These are phyloP conservation scores for Ceratoteleas bidentatus DNA, from an alignment of 1,140 invertebrate species.

Conservation along the genomic window DNA sequence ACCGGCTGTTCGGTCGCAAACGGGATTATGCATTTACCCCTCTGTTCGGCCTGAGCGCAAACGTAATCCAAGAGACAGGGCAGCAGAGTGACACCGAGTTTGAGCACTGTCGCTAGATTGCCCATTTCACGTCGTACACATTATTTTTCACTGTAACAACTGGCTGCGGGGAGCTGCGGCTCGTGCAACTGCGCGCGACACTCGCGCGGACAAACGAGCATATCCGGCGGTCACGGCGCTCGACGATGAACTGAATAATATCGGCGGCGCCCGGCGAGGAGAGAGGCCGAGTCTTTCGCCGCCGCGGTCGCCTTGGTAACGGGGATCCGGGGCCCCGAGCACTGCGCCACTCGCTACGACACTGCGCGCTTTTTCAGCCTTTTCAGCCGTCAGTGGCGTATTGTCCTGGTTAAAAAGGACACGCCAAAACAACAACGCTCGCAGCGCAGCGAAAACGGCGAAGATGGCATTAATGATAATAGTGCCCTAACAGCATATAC, in stretches of 20 bases:
- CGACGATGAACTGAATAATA: slow-evolving; percentile 70
- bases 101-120: slow-evolving; percentile 76
- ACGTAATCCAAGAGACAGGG: slow-evolving; percentile 77
- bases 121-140: slow-evolving; percentile 77
- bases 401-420: too few relatives aligned
- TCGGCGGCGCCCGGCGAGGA: slow-evolving; percentile 35
- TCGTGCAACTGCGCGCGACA: slow-evolving; percentile 44
- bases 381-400: too few relatives aligned
- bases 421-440: too few relatives aligned
- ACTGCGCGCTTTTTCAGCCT: neutral
- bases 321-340: slow-evolving; percentile 1
- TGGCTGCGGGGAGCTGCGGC: slow-evolving; percentile 50
- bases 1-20: neutral
- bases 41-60: slow-evolving; percentile 69
- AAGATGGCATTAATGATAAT: too few relatives aligned
- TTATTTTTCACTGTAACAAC: slow-evolving; percentile 71
- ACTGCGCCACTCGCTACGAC: neutral
- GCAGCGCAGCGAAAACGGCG: too few relatives aligned
- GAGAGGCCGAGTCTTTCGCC: slow-evolving; percentile 44
- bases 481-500: too few relatives aligned
- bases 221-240: slow-evolving; percentile 50
- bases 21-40: slow-evolving; percentile 65
- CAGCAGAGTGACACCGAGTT: slow-evolving; percentile 72
- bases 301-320: slow-evolving; percentile 37
- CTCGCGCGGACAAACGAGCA: slow-evolving; percentile 41